Percentiles rank a stretch among this genome's conserved stretches.
phyloP scores from a whole-genome alignment of 2,797 vertebrate species.

The Coccyzus lansbergi region DNA sequence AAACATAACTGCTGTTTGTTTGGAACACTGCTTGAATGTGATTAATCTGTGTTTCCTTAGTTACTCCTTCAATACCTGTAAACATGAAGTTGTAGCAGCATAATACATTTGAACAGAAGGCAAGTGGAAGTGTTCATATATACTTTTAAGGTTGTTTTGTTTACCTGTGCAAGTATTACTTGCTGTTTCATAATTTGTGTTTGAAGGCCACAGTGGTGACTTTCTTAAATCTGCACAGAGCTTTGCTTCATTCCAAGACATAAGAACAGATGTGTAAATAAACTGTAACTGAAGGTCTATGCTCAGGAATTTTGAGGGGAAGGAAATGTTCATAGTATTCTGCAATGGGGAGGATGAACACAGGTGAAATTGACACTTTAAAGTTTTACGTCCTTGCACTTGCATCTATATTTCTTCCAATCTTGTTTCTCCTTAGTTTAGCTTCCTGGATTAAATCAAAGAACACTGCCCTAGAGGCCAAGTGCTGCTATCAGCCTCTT shows the following conservation, averaged over 20 bases:
- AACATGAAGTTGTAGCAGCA: background rate
- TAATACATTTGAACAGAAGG: background rate
- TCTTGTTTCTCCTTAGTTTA: background rate
- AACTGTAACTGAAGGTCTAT: background rate
- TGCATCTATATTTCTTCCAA: background rate
- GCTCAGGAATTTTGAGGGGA: background rate
- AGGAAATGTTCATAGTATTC: background rate
- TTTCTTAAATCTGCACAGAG: background rate
- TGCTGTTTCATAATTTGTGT: background rate
- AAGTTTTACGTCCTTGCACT: background rate
- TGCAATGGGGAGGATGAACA: background rate
- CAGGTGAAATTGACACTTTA: background rate
- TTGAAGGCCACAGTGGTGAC: background rate
- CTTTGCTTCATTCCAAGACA: background rate
- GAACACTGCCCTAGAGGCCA: background rate
- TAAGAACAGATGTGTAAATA: background rate
- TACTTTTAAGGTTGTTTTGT: background rate
- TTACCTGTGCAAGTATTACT: background rate
- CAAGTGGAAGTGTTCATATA: background rate
- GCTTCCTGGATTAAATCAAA: background rate
- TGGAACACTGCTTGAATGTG: background rate
- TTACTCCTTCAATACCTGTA: background rate
- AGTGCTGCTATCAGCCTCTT: background rate
- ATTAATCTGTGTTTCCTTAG: background rate
- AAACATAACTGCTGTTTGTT: background rate